Conservation (phyloP, 2,888 invertebrate genomes). For the Cephus runcator region DNA sequence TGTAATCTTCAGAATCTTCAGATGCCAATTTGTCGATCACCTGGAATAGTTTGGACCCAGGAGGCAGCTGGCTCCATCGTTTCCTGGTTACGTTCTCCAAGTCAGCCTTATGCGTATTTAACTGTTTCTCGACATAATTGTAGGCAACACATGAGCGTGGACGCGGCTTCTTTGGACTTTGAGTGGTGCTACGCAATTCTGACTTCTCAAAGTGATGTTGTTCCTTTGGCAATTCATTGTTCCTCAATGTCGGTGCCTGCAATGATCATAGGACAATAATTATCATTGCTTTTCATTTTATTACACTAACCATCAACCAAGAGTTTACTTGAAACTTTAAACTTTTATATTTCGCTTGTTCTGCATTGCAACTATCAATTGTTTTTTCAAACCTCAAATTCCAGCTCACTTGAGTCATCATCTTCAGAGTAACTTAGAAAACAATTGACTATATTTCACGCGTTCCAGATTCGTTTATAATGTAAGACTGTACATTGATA, state of each 20-base stretch:
- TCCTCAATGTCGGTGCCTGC: slow-evolving; percentile 42
- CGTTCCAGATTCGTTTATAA: background rate
- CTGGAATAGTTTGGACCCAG: slow-evolving; percentile 77
- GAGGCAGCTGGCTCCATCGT: slow-evolving; percentile 75
- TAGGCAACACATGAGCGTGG: slow-evolving; percentile 78
- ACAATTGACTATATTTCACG: background rate
- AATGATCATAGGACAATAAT: background rate
- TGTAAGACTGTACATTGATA: background rate
- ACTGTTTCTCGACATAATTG: slow-evolving; percentile 66
- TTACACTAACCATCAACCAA: background rate
- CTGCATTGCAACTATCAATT: background rate
- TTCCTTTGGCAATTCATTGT: slow-evolving; percentile 30
- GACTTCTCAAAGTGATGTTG: slow-evolving; percentile 34
- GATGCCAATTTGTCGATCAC: slow-evolving; percentile 77
- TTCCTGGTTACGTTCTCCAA: slow-evolving; percentile 69
- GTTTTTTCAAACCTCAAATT: background rate
- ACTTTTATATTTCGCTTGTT: background rate
- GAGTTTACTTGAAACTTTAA: background rate
- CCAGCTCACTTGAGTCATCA: background rate
- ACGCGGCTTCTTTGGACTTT: slow-evolving; percentile 68
- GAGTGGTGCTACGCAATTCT: slow-evolving; percentile 32
- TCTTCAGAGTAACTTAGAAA: background rate
- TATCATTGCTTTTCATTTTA: background rate
- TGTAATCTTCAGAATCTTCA: slow-evolving; percentile 77
- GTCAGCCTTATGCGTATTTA: slow-evolving; percentile 68